Percentiles rank a stretch among this genome's conserved stretches.
phyloP scores from a whole-genome alignment of 1,140 invertebrate genomes.

The Heterodera schachtii region DNA sequence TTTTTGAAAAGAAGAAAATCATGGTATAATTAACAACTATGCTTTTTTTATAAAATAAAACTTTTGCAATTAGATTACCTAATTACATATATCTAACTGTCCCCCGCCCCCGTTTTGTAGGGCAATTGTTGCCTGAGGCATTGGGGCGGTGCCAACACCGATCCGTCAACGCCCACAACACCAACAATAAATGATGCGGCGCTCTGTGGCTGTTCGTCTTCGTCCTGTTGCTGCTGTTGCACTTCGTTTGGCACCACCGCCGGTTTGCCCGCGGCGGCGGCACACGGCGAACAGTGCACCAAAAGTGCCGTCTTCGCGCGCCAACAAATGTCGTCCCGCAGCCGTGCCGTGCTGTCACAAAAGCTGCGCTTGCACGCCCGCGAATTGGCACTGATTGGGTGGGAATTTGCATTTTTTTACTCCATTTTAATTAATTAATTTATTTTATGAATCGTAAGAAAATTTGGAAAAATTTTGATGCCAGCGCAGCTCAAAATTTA shows the following conservation, averaged over 20 bases:
- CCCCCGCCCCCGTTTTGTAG: no score
- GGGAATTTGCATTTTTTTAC: neutral
- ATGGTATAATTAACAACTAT: no score
- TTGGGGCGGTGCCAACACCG: neutral
- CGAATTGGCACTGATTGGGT: constrained; percentile 42
- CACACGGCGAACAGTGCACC: neutral
- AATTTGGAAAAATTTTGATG: no score
- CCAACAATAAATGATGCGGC: constrained; percentile 19
- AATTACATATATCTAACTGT: neutral
- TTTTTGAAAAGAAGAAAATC: no score
- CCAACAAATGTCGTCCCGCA: neutral
- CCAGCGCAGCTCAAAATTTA: no score
- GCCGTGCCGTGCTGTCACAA: neutral
- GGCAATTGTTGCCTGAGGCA: no score
- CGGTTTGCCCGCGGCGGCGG: constrained; percentile 28
- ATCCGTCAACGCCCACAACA: constrained; percentile 14
- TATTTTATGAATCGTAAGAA: no score
- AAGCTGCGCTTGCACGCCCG: constrained; percentile 44
- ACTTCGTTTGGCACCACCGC: no score
- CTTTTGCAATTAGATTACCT: neutral
- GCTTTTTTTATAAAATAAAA: no score
- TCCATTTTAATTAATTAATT: neutral
- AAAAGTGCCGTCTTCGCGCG: constrained; percentile 26
- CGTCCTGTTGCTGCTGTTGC: constrained; percentile 52
- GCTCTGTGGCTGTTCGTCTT: neutral